Percentiles rank a stretch among this genome's conserved stretches.
Evolutionary conservation across 2,888 invertebrate genomes (phyloP).

Genomic region (Himalopsyche anomala): DNA sequence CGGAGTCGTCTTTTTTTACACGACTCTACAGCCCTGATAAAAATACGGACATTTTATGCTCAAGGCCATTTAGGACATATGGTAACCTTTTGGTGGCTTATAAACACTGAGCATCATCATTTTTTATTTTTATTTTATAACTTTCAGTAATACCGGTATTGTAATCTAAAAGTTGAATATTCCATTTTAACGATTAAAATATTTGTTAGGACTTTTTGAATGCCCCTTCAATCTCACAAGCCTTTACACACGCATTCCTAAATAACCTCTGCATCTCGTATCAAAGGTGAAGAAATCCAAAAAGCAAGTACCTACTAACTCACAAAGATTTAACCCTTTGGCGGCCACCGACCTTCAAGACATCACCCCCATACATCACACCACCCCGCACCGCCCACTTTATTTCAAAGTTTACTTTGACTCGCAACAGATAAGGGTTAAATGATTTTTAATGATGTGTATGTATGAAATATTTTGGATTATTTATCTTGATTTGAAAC

Average conservation of each 20-base stretch:
- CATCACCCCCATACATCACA: constrained; percentile 16
- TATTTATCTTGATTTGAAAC: background rate
- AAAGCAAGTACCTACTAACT: constrained; percentile 20
- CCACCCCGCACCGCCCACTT: background rate
- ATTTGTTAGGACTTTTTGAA: too few species aligned
- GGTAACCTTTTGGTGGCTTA: too few species aligned
- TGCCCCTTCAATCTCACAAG: background rate
- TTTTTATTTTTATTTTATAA: too few species aligned
- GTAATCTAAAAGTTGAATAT: too few species aligned
- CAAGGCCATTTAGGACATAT: too few species aligned
- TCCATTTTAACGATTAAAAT: too few species aligned
- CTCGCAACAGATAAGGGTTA: background rate
- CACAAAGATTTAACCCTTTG: constrained; percentile 4
- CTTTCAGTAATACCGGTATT: too few species aligned
- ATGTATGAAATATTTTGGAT: background rate
- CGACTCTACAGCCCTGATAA: too few species aligned
- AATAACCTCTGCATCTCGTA: constrained; percentile 26
- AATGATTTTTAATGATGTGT: constrained; percentile 2
- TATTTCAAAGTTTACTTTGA: constrained; percentile 34
- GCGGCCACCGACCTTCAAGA: constrained; percentile 34
- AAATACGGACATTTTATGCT: too few species aligned
- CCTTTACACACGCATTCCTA: constrained; percentile 3
- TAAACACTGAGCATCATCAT: too few species aligned
- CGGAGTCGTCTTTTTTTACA: too few species aligned
- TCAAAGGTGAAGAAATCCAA: constrained; percentile 29